A percentile compares a stretch with the other conserved stretches of the same genome.
phyloP scores from a whole-genome alignment of 1,140 invertebrate species.

The Trachymyrmex cornetzi region DNA sequence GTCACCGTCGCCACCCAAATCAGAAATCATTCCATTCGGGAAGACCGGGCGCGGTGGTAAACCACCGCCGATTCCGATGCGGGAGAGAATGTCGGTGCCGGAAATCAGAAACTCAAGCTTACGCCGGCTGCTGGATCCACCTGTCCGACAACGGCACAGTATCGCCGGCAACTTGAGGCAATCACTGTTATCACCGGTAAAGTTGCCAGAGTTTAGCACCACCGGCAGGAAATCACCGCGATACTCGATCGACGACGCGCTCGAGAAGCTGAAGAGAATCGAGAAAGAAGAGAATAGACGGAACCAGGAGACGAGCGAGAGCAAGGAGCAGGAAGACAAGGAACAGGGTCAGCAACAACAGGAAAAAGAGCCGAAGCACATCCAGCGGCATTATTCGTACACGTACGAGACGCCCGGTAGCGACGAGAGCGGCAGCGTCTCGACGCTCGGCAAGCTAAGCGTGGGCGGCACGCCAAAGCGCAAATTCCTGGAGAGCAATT shows the following conservation, averaged over 20 bases:
- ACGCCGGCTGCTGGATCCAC: constrained; percentile 82
- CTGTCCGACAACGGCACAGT: constrained; percentile 82
- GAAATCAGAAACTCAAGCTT: constrained; percentile 84
- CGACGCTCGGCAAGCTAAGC: constrained; percentile 71
- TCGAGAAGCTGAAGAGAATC: constrained; percentile 69
- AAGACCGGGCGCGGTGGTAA: constrained; percentile 30
- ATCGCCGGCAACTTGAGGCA: constrained; percentile 80
- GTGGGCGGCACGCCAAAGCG: constrained; percentile 79
- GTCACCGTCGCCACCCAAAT: constrained; percentile 29
- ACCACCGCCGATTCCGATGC: constrained; percentile 56
- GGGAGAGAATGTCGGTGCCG: constrained; percentile 84
- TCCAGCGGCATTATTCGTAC: constrained; percentile 83
- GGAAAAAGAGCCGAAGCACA: constrained; percentile 80
- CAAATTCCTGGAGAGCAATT: constrained; percentile 84
- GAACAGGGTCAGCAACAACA: constrained; percentile 48
- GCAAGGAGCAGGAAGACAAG: constrained; percentile 1
- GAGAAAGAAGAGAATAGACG: constrained; percentile 67
- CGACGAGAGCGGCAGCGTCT: constrained; percentile 67
- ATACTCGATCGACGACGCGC: constrained; percentile 73
- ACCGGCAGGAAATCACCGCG: constrained; percentile 50
- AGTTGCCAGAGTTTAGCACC: constrained; percentile 64
- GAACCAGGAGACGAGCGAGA: constrained; percentile 48
- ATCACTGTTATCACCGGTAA: constrained; percentile 66
- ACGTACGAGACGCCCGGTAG: constrained; percentile 81
- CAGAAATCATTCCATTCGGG: neutral